Conservation (phyloP, 1,140 invertebrate species). For the Phthorimaea operculella region DNA sequence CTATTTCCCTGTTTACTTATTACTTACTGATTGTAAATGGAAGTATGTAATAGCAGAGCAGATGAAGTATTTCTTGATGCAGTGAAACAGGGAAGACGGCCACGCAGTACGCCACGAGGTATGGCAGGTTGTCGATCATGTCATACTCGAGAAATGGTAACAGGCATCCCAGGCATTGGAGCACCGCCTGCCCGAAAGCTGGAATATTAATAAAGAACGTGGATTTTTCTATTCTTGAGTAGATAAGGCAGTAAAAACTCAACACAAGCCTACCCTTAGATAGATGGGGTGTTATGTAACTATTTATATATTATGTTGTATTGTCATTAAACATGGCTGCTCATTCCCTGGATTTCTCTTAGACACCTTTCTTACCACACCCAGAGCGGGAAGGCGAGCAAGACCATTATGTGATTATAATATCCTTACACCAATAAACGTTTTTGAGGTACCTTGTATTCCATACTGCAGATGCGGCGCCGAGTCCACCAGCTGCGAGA, state of each 20-base stretch:
- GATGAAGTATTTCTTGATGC: conserved; percentile 95
- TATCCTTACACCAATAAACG: too few species aligned
- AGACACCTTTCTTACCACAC: too few species aligned
- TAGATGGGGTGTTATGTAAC: too few species aligned
- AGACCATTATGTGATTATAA: too few species aligned
- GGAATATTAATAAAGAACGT: conserved; percentile 33
- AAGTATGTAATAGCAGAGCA: conserved; percentile 95
- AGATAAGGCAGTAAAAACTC: too few species aligned
- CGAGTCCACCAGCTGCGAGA: conserved; percentile 85
- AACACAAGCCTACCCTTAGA: too few species aligned
- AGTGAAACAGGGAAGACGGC: conserved; percentile 89
- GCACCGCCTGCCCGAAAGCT: conserved; percentile 92
- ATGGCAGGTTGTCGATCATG: conserved; percentile 94
- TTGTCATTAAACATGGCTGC: too few species aligned
- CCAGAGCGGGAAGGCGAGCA: too few species aligned
- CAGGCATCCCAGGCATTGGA: conserved; percentile 91
- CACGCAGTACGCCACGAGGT: conserved; percentile 92
- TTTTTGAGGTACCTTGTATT: conserved; percentile 85
- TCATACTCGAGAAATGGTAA: conserved; percentile 97
- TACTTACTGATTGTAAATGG: conserved; percentile 94
- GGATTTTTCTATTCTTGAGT: too few species aligned
- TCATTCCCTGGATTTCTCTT: too few species aligned
- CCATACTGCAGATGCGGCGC: conserved; percentile 86
- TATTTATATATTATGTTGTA: too few species aligned
- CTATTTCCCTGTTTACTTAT: conserved; percentile 1